These are phyloP conservation scores for Chloroceryle aenea DNA, from an alignment of 2,113 vertebrate genomes.

Conservation along the genomic window DNA sequence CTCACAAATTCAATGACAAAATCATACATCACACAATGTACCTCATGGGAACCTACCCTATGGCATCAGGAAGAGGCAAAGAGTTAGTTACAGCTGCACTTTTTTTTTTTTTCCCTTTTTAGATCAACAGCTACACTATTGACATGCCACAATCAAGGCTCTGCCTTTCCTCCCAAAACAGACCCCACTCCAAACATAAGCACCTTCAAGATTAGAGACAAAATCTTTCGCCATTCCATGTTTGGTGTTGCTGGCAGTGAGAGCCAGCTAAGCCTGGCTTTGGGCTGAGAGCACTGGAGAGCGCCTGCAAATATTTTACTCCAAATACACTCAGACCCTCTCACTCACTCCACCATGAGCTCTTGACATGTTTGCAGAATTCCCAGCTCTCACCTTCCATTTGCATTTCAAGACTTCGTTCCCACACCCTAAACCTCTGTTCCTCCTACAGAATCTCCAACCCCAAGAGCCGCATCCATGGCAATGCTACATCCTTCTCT, in stretches of 20 bases:
- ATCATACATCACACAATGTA: background rate
- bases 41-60: background rate
- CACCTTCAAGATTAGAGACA: background rate
- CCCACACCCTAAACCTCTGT: background rate
- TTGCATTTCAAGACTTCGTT: background rate
- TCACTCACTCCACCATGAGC: background rate
- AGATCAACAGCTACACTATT: background rate
- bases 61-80: background rate
- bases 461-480: background rate
- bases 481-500: background rate
- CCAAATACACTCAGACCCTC: background rate
- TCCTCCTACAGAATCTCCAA: background rate
- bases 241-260: background rate
- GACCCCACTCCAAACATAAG: background rate
- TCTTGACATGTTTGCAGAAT: background rate
- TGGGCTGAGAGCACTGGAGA: background rate
- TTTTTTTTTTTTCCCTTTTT: background rate
- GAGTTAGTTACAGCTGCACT: background rate
- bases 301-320: background rate
- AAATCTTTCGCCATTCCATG: background rate
- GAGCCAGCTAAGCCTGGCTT: background rate
- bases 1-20: background rate
- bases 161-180: background rate
- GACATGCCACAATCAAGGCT: accelerated
- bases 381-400: background rate